Percentiles rank a stretch among this genome's conserved stretches.
These are phyloP conservation scores for Oasisia sp. DNA, from an alignment of 2,888 invertebrate genomes.

Conservation along the genomic window DNA sequence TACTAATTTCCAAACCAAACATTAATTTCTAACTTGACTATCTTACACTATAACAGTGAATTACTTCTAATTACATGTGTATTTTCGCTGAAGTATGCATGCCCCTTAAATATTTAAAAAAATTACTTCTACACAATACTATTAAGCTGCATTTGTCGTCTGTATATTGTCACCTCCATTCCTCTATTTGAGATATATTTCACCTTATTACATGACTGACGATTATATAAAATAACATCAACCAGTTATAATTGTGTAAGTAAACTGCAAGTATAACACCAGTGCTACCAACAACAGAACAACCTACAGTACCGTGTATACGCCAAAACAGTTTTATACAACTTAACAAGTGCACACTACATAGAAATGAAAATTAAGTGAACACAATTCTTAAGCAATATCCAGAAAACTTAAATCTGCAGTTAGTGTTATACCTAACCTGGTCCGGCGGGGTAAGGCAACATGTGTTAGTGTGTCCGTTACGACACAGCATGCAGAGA, in stretches of 20 bases:
- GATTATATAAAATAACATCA: not conserved
- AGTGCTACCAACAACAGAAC: not conserved
- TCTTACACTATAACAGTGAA: not conserved
- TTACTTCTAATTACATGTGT: not conserved
- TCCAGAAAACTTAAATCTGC: not conserved
- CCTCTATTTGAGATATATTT: not conserved
- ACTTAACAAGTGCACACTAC: not conserved
- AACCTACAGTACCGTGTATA: not conserved
- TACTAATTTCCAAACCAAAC: not conserved
- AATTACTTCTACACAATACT: not conserved
- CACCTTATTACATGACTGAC: not conserved
- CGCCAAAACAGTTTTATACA: not conserved
- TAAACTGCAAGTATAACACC: not conserved
- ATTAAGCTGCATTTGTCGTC: not conserved
- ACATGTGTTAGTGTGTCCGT: not conserved
- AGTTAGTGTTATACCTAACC: not conserved
- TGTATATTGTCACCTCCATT: not conserved
- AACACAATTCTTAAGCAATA: not conserved
- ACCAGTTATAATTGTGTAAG: not conserved
- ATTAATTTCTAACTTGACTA: not conserved
- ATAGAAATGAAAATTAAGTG: not conserved
- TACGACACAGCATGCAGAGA: not conserved
- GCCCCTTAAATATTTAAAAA: not conserved
- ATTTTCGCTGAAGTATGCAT: not conserved
- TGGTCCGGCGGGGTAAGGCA: not conserved